Percentiles rank a stretch among this genome's conserved stretches.
These are phyloP conservation scores for Drosophila subpulchrella DNA, from an alignment of 1,140 invertebrate species.

Conservation along the genomic window DNA sequence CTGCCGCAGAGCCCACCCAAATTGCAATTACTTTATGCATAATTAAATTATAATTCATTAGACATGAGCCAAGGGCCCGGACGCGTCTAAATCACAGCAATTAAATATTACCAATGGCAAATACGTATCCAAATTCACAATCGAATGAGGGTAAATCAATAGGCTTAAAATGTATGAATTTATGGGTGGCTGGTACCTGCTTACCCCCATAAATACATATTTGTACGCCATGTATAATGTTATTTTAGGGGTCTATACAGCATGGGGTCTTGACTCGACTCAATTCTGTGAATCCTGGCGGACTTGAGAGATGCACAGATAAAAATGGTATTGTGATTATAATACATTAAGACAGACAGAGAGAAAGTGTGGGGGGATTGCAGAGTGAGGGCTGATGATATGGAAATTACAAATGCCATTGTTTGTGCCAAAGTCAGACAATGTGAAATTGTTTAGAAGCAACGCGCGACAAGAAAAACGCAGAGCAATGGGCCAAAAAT, in stretches of 20 bases:
- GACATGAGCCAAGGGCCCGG: not conserved
- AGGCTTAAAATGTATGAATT: conserved; percentile 8
- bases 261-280: conserved; percentile 36
- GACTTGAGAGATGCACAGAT: conserved; percentile 26
- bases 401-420: conserved; percentile 52
- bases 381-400: conserved; percentile 28
- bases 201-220: not conserved
- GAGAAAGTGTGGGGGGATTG: not conserved
- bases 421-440: conserved; percentile 28
- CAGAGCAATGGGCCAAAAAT: conserved; percentile 13
- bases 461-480: conserved; percentile 31
- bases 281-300: conserved; percentile 9
- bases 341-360: conserved; percentile 1
- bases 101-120: conserved; percentile 37
- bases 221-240: not conserved
- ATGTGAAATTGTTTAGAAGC: conserved; percentile 43
- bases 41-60: conserved; percentile 68
- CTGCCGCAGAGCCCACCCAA: conserved; percentile 22
- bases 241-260: not conserved
- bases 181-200: not conserved
- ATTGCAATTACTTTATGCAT: conserved; percentile 64
- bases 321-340: conserved; percentile 13
- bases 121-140: conserved; percentile 1
- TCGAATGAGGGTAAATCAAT: conserved; percentile 12
- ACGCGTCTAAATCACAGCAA: conserved; percentile 21